Conservation (phyloP, 2,113 vertebrate genomes). For the Salvelinus alpinus region DNA sequence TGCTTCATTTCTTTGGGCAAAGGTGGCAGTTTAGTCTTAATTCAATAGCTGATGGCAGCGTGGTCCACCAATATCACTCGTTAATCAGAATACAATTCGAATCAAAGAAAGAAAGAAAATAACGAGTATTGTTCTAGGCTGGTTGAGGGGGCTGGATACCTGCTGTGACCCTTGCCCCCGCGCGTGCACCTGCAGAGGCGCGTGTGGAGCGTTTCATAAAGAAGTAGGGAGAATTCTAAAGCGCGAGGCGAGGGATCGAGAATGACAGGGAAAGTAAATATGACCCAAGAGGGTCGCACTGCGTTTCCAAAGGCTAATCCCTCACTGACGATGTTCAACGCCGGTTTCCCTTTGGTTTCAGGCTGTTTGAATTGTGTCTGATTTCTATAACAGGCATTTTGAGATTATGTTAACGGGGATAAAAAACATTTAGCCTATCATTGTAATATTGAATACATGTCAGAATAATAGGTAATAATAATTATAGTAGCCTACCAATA, state of each 20-base stretch:
- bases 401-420: not conserved
- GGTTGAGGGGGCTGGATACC: conserved; percentile 37
- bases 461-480: conserved; percentile 14
- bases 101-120: conserved; percentile 1
- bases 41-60: not conserved
- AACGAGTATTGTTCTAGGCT: conserved; percentile 5
- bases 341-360: not conserved
- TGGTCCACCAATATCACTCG: not conserved
- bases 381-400: conserved; percentile 2
- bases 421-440: not conserved
- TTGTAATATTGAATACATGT: no score
- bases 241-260: conserved; percentile 54
- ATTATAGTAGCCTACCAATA: not conserved
- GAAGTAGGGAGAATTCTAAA: conserved; percentile 58
- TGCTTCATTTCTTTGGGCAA: not conserved
- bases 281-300: conserved; percentile 56
- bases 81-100: not conserved
- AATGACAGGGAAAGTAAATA: conserved; percentile 59
- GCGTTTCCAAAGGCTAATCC: conserved; percentile 54
- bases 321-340: not conserved
- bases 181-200: conserved; percentile 52
- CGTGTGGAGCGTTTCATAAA: conserved; percentile 55
- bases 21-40: not conserved
- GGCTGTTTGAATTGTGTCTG: not conserved
- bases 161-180: conserved; percentile 61